Evolutionary conservation across 2,113 vertebrate genomes (phyloP), one percentile per base, ranked within the genome.

Genomic region (Nematolebias whitei): DNA sequence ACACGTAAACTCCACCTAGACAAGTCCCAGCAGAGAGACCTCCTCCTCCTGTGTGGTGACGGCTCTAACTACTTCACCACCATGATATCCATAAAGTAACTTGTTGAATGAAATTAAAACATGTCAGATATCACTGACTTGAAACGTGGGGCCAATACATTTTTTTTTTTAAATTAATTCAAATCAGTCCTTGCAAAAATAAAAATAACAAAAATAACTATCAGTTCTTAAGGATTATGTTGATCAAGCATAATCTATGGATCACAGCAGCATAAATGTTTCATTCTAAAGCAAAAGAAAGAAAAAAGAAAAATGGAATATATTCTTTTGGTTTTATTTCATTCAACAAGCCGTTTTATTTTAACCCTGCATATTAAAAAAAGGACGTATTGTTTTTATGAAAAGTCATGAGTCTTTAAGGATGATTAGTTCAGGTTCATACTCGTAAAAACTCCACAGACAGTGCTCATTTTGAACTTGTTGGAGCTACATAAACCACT

Each of bases 381-480:
- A 18, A n/a, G 18, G n/a, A 2, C 1, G 1, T 13, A 12, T 7
- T 44, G 16, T 2, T 35, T 35, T 35, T 35, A 6, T 35, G 9
- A 35, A 35, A 15, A 15, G 35, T 14, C 11, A 2, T 39, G 7
- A 39, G 1, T 20, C 4, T 2, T 13, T 19, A n/a, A 19, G 3
- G 18, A n/a, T 12, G 2, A 56, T 39, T 40, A 20, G n/a, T 41
- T 13, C 19, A 24, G 11, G 11, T 13, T 6, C 15, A n/a, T 2
- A 26, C n/a, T 52, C 19, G 15, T 19, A 63, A 70, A 54, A 71
- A 14, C 20, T 39, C n/a, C 11, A 53, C 70, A 79, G 70, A 76
- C 65, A 74, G 71, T 59, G 63, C 58, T 78, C 70, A 87, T 79
- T 80, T 65, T 29, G 47, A 82, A 71, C 78, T 68, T 55, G 52